Conservation (phyloP, 2,113 vertebrate species). For the Hassar affinis region DNA sequence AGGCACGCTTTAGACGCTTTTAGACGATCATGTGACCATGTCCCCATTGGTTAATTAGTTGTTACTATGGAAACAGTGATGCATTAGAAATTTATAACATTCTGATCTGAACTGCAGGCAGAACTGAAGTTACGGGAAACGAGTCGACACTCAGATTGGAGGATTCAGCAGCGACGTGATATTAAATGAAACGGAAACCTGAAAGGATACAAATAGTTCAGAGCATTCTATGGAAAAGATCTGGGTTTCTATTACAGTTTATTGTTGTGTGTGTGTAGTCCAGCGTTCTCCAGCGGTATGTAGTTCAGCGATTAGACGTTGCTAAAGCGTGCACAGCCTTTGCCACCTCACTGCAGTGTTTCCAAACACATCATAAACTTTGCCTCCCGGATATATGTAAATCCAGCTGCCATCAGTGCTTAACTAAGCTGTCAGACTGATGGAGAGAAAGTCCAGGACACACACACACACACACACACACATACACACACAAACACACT, state of each 20-base stretch:
- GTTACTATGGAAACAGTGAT: not conserved
- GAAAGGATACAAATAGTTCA: not conserved
- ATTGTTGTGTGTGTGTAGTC: not conserved
- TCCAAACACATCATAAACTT: conserved; percentile 35
- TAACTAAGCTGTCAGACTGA: conserved; percentile 45
- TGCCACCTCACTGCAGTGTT: conserved; percentile 15
- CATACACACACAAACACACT: too few species aligned
- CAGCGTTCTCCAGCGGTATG: not conserved
- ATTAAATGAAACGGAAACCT: not conserved
- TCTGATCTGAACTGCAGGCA: too few species aligned
- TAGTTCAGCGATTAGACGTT: not conserved
- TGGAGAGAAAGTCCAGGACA: conserved; percentile 49
- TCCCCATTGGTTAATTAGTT: not conserved
- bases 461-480: conserved; percentile 2
- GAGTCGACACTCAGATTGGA: not conserved
- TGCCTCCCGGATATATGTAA: conserved; percentile 34
- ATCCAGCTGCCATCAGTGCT: conserved; percentile 41
- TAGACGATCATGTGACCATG: not conserved
- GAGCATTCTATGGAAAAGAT: not conserved
- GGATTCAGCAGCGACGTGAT: not conserved
- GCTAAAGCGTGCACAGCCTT: not conserved
- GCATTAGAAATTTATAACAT: too few species aligned
- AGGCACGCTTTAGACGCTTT: too few species aligned
- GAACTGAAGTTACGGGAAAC: too few species aligned
- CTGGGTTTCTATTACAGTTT: too few species aligned